Percentiles rank a stretch among this genome's conserved stretches.
phyloP scores from a whole-genome alignment of 2,113 vertebrate species.

The Pica pica region DNA sequence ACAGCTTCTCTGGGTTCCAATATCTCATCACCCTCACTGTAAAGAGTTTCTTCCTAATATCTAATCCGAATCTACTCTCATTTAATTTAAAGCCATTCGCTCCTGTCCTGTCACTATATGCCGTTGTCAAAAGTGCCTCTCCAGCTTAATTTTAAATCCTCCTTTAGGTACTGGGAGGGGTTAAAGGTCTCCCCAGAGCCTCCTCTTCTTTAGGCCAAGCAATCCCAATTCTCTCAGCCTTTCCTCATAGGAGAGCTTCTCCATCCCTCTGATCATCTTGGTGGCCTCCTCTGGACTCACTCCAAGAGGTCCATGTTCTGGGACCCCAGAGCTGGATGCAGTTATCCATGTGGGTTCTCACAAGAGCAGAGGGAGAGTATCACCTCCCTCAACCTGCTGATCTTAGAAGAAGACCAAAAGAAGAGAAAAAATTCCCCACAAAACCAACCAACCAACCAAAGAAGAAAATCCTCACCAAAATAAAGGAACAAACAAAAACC shows the following conservation, averaged over 20 bases:
- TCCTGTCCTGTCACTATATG: background rate
- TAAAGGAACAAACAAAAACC: background rate
- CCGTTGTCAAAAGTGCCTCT: background rate
- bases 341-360: background rate
- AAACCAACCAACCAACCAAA: background rate
- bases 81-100: background rate
- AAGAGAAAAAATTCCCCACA: background rate
- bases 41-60: background rate
- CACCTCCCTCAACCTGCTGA: background rate
- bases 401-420: background rate
- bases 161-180: background rate
- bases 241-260: background rate
- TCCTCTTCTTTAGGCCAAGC: accelerated
- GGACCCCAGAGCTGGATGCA: background rate
- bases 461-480: background rate
- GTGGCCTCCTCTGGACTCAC: background rate
- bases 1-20: background rate
- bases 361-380: background rate
- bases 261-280: background rate
- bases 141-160: background rate
- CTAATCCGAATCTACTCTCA: background rate
- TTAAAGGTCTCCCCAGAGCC: background rate
- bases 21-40: background rate
- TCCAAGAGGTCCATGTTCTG: background rate
- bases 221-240: background rate